Evolutionary conservation across 2,797 vertebrate species (phyloP).

Genomic region (Falco biarmicus): DNA sequence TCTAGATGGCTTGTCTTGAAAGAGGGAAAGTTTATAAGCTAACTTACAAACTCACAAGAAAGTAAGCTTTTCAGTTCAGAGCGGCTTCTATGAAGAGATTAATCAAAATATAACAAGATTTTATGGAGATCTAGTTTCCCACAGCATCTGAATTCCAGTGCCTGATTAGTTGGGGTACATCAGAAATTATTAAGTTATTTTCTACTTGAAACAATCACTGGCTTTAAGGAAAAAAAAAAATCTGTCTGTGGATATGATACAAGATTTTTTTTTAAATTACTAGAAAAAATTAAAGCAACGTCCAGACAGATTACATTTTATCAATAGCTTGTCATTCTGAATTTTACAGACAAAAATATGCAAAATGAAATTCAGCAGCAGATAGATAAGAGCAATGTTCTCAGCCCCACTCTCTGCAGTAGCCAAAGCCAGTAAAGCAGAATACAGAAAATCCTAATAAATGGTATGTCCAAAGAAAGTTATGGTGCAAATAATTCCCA

Average conservation of each 20-base stretch:
- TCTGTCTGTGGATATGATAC: not conserved
- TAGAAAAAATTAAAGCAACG: not conserved
- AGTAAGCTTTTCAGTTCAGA: not conserved
- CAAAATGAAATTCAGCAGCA: not conserved
- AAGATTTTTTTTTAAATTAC: rapidly evolving
- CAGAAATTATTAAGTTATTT: not conserved
- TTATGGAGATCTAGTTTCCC: not conserved
- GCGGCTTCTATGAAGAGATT: not conserved
- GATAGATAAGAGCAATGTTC: not conserved
- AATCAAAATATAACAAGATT: not conserved
- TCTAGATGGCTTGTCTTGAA: not conserved
- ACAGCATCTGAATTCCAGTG: not conserved
- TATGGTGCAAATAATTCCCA: not conserved
- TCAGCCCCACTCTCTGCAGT: not conserved
- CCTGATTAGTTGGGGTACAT: not conserved
- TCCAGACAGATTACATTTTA: not conserved
- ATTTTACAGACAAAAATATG: not conserved
- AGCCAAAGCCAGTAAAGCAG: not conserved
- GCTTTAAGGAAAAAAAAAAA: not conserved
- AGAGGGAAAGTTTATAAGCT: not conserved
- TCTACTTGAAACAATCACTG: not conserved
- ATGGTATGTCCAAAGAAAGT: not conserved
- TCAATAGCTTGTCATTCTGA: not conserved
- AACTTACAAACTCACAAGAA: not conserved
- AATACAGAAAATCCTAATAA: not conserved